Conservation (phyloP, 1,140 invertebrate genomes). For the Popillia japonica region DNA sequence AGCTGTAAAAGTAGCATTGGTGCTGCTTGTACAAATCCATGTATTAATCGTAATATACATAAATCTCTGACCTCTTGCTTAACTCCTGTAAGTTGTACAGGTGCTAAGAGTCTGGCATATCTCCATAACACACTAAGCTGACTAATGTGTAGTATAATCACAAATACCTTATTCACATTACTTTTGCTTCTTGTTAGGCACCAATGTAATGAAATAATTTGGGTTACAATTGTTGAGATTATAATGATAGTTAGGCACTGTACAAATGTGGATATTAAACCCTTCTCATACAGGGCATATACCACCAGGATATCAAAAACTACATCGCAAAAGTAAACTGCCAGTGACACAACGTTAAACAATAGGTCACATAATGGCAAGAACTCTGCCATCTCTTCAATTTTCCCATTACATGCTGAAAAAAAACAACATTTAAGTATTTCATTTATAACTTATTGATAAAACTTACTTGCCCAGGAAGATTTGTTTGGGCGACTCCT, state of each 20-base stretch:
- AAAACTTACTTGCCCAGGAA: slow-evolving; percentile 51
- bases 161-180: slow-evolving; percentile 60
- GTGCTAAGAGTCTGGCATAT: slow-evolving; percentile 87
- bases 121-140: slow-evolving; percentile 89
- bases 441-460: slow-evolving; percentile 22
- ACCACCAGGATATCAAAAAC: slow-evolving; percentile 87
- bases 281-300: slow-evolving; percentile 78
- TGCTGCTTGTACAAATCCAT: slow-evolving; percentile 87
- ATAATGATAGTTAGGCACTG: slow-evolving; percentile 74
- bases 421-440: background rate
- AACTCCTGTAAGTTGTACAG: slow-evolving; percentile 82
- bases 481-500: slow-evolving; percentile 54
- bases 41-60: slow-evolving; percentile 81
- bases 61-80: slow-evolving; percentile 81
- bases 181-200: slow-evolving; percentile 59
- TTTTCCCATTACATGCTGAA: slow-evolving; percentile 38
- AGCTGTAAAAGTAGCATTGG: slow-evolving; percentile 87
- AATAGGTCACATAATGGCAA: slow-evolving; percentile 87
- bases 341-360: slow-evolving; percentile 90
- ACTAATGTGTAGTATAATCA: slow-evolving; percentile 75
- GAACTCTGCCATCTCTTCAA: slow-evolving; percentile 72
- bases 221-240: slow-evolving; percentile 76
- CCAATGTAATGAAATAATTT: slow-evolving; percentile 70
- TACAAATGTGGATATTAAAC: slow-evolving; percentile 67
- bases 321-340: slow-evolving; percentile 91